Evolutionary conservation across 2,888 invertebrate genomes (phyloP).

Genomic region (Amorpha juglandis): DNA sequence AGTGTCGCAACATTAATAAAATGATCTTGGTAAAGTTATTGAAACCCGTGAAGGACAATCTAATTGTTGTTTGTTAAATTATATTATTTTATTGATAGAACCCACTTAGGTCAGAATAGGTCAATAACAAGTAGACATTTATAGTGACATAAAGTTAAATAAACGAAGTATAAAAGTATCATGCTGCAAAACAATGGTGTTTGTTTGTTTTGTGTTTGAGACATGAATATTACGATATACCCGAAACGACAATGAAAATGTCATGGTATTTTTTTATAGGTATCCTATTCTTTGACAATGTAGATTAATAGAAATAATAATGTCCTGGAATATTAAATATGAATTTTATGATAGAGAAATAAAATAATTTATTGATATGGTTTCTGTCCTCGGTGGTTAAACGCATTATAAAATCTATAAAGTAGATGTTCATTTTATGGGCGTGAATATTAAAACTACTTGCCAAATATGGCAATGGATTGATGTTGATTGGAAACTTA

Average conservation of each 20-base stretch:
- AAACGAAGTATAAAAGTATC: neutral
- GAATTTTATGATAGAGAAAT: neutral
- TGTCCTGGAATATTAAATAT: too few relatives aligned
- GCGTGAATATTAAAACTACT: neutral
- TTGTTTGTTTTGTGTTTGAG: neutral
- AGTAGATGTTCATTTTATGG: neutral
- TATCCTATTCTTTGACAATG: neutral
- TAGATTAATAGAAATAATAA: too few relatives aligned
- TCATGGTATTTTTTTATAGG: neutral
- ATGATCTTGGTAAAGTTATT: neutral
- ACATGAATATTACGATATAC: neutral
- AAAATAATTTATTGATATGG: neutral
- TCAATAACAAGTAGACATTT: conserved; percentile 2
- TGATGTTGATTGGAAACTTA: neutral
- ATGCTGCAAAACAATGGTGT: neutral
- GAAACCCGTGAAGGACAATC: neutral
- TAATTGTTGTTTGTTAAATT: neutral
- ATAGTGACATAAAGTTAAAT: neutral
- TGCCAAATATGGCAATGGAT: neutral
- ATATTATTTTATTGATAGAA: conserved; percentile 1
- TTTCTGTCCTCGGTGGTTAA: too few relatives aligned
- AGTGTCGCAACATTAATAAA: neutral
- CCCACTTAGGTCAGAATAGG: conserved; percentile 4
- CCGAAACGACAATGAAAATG: neutral
- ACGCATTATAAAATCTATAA: too few relatives aligned